Base-by-base conservation (phyloP, 92 coral and sea anemone genomes). In the Paragorgia papillata region DNA sequence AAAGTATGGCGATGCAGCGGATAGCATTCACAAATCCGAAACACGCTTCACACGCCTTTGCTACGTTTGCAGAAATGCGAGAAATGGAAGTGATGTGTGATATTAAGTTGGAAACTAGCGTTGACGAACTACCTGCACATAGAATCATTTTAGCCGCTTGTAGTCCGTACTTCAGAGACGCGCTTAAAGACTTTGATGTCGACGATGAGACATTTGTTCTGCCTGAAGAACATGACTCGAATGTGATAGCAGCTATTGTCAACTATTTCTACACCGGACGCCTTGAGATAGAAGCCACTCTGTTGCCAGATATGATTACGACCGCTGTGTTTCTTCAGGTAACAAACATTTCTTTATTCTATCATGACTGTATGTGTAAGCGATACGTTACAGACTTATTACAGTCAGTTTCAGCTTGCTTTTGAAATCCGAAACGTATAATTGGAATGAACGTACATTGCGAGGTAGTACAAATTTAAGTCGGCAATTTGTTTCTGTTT, bases 221-320 rank as follows among this genome's bases (percentile, higher is more conserved):
- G 51, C 93, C 96, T 18, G 84, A 70, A 37, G 53, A 57, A 54
- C 46, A 86, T 67, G 83, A 87, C 40, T 73, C 89, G 17, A 89
- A 86, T 24, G 82, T 92, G 0, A 85, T 93, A 41, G 76, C 84
- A 5, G 56, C 79, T 8, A 76, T 91, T 81, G 10, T 93, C 67
- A 96, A 90, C 43, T 93, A 86, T 74, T 86, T 91, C 61, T 93
- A 93, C 35, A 69, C 94, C 13, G 97, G 97, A 20, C 66, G 76
- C 20, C 75, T 93, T 41, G 60, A 55, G 5, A 66, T 91, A 27
- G 84, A 55, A 31, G 44, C 71, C 24, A 84, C 73, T 18, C 85
- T 74, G 39, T 80, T 83, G 7, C 91, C 83, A 51, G 92, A 91
- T 14, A 26, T 91, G 19, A 82, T 93, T 30, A 57, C 76, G 0